Evolutionary conservation across 2,888 invertebrate species (phyloP).

Genomic region (Eustalomyia histrio): DNA sequence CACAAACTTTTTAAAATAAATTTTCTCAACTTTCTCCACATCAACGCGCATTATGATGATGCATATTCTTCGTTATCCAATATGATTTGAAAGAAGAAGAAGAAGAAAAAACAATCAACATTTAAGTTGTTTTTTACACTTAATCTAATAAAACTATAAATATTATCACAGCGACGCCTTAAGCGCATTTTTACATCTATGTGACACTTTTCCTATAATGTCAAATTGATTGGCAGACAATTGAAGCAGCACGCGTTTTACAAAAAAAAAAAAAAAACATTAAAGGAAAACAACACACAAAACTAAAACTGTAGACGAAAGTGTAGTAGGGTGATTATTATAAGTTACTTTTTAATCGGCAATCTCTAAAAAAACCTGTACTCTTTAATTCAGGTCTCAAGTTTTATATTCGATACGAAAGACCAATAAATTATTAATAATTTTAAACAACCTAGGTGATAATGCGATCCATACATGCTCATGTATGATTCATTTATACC

Average conservation of each 20-base stretch:
- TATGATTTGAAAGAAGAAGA: too few species aligned
- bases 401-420: too few species aligned
- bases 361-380: too few species aligned
- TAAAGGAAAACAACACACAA: too few species aligned
- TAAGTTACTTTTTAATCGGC: too few species aligned
- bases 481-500: too few species aligned
- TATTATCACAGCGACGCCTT: slow-evolving; percentile 16
- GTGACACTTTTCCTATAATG: slow-evolving; percentile 45
- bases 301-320: too few species aligned
- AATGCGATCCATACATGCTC: too few species aligned
- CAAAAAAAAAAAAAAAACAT: not conserved
- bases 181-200: slow-evolving; percentile 40
- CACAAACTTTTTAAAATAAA: not conserved
- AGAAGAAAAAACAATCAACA: not conserved
- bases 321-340: not conserved
- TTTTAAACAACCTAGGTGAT: too few species aligned
- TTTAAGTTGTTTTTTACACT: not conserved
- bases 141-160: slow-evolving; percentile 7
- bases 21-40: not conserved
- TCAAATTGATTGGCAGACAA: slow-evolving; percentile 59
- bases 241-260: slow-evolving; percentile 14
- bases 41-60: not conserved
- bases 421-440: too few species aligned
- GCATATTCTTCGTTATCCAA: not conserved
- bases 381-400: too few species aligned